These are phyloP conservation scores for Lontra canadensis DNA, from an alignment of 2,113 vertebrate genomes.

Conservation along the genomic window DNA sequence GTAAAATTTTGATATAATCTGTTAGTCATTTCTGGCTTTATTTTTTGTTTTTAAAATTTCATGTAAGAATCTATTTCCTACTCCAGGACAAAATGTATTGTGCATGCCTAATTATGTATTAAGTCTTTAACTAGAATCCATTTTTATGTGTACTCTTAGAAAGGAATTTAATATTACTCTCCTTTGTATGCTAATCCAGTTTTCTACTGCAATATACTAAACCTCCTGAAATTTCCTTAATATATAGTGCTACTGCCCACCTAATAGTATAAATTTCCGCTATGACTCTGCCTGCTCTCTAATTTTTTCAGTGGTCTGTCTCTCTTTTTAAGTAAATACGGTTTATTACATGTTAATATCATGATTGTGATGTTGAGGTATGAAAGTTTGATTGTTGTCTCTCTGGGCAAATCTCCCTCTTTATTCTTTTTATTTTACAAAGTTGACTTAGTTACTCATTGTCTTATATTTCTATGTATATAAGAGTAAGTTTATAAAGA, in stretches of 20 bases:
- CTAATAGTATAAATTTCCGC: not conserved
- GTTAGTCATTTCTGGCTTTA: not conserved
- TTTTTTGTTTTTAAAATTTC: not conserved
- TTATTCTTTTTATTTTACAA: not conserved
- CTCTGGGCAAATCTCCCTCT: not conserved
- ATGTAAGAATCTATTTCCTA: not conserved
- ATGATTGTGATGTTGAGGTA: not conserved
- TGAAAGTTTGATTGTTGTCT: not conserved
- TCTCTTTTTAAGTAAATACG: not conserved
- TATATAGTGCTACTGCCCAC: not conserved
- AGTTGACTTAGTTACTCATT: not conserved
- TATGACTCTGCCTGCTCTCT: not conserved
- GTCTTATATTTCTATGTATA: not conserved
- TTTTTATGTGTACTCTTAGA: not conserved
- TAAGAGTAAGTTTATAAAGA: not conserved
- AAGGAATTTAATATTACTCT: not conserved
- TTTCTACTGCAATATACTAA: not conserved
- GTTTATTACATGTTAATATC: not conserved
- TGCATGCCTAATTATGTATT: not conserved
- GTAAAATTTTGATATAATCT: not conserved
- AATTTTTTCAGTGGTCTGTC: not conserved
- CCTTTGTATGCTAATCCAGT: not conserved
- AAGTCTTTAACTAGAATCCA: not conserved
- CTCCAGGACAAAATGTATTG: not conserved
- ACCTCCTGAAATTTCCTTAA: not conserved